Conservation (phyloP, 2,113 vertebrate genomes). For the Xiphorhynchus elegans region DNA sequence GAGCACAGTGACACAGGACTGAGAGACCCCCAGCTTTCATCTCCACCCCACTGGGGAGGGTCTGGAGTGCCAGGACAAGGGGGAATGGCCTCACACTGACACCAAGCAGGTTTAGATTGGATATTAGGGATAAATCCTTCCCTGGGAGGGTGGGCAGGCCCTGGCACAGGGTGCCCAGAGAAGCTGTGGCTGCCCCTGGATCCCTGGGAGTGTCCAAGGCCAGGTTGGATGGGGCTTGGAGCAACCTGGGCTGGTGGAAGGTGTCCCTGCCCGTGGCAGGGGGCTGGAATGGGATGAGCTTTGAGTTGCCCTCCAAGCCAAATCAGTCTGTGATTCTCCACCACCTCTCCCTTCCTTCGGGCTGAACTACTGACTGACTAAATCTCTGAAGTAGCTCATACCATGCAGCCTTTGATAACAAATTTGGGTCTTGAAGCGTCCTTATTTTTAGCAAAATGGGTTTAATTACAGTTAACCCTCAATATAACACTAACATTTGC, state of each 20-base stretch:
- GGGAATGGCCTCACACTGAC: neutral
- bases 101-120: neutral
- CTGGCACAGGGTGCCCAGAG: neutral
- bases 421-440: neutral
- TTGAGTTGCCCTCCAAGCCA: neutral
- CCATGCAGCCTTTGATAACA: neutral
- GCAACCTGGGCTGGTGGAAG: neutral
- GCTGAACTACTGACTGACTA: neutral
- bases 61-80: neutral
- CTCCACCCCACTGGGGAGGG: neutral
- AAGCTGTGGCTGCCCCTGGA: neutral
- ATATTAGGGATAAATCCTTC: neutral
- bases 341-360: neutral
- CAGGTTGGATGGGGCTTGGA: neutral
- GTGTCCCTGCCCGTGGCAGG: neutral
- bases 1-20: neutral
- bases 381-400: neutral
- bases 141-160: neutral
- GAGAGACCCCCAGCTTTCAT: neutral
- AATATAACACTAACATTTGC: neutral
- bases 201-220: neutral
- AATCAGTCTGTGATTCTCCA: neutral
- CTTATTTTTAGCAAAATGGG: neutral
- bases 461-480: neutral
- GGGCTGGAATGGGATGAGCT: neutral